Base-by-base conservation (phyloP, 2,888 invertebrate genomes). In the Conchocele bisecta region DNA sequence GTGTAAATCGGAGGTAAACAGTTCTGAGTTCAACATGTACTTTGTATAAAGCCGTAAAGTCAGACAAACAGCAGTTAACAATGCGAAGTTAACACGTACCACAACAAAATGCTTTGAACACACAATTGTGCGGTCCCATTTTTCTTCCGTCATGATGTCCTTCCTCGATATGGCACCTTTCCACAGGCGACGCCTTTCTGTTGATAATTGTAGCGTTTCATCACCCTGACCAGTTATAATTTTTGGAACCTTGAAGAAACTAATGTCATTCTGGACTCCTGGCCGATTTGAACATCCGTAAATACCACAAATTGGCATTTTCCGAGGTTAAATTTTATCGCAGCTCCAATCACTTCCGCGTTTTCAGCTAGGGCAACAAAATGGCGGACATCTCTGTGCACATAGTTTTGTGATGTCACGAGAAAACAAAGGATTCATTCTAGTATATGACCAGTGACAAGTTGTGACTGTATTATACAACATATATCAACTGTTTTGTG, bases 341-440 rank as follows among this genome's bases (percentile, higher is more conserved):
- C 29, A 6, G 28, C 4, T 26, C 31, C 3, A 13, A 15, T 31
- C 50, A 20, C 31, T 50, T 17, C 50, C 31, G 28, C 31, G 29
- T 28, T 50, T 29, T 2, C 50, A 3, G 50, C 29, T 50, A 24
- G 56, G 39, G 56, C 6, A 56, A 24, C 56, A 56, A 56, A 41
- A 56, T 56, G 56, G 56, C 41, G 39, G 56, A 26, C 26, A 17
- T 11, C n/a, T 22, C 28, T 3, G 39, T 41, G 56, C 56, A n/a
- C 56, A 56, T 26, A 13, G 4, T 39, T 56, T 39, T 31, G 35
- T 56, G 56, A 56, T 42, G 56, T 56, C 56, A 56, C 56, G 33
- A n/a, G 13, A 56, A 41, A 56, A 56, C 41, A 56, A 39, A 56
- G 56, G 56, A 54, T 54, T n/a, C n/a, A 54, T n/a, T n/a, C n/a